Conservation (phyloP, 2,113 vertebrate genomes). For the Haemorhous mexicanus region DNA sequence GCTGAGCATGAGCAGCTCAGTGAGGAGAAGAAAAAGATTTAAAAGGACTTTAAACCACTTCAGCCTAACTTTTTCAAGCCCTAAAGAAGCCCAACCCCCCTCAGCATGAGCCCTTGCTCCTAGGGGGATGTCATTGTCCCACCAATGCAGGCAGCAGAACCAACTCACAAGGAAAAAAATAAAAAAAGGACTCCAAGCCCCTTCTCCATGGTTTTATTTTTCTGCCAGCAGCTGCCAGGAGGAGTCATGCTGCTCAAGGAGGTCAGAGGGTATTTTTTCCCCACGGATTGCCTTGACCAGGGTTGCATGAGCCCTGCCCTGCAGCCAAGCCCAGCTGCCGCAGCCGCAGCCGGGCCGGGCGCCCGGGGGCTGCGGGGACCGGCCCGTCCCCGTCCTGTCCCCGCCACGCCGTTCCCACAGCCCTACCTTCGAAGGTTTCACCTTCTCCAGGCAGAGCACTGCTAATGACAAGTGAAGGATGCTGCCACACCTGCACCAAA, state of each 20-base stretch:
- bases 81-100: neutral
- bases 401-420: neutral
- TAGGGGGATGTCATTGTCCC: neutral
- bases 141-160: neutral
- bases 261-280: neutral
- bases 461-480: conserved; percentile 38
- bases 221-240: neutral
- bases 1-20: neutral
- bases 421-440: conserved; percentile 33
- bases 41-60: neutral
- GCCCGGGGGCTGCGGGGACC: neutral
- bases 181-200: neutral
- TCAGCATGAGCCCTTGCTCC: neutral
- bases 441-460: neutral
- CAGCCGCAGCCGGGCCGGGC: neutral
- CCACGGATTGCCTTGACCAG: neutral
- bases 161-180: neutral
- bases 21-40: neutral
- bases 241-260: neutral
- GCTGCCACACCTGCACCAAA: conserved; percentile 46
- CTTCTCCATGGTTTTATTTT: neutral
- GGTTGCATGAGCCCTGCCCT: conserved; percentile 7
- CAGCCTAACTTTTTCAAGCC: neutral
- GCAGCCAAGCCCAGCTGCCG: neutral
- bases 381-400: neutral